Base-by-base conservation (phyloP, 2,888 invertebrate species). In the Labia minor region DNA sequence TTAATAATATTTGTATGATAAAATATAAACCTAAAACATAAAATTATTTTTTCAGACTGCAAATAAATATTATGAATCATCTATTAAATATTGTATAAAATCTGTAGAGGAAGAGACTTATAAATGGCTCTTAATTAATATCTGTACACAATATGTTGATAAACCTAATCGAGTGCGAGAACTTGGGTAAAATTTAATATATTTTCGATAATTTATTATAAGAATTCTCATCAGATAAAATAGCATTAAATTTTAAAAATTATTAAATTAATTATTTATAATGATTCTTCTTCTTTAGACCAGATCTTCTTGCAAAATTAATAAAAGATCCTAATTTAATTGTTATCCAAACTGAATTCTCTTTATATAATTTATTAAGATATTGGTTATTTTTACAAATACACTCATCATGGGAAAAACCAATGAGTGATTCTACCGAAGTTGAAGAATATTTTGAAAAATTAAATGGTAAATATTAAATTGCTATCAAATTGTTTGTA, bases 311-410 rank as follows among this genome's bases (percentile, higher is more conserved):
- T 86, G 78, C 80, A 1, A 78, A 82, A 49, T 76, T 89, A 21
- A 81, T 88, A 21, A 77, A 80, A 11, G 85, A 86, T 74, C 82
- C 85, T 0, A 82, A 86, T 72, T 78, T 90, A 68, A 86, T 86
- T 74, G 88, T 88, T 1, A 84, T 89, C 79, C 89, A 89, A 77
- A 89, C 89, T 0, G 90, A 90, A 77, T 88, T 88, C 76, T 87
- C 88, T 33, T 77, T 89, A 61, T 90, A 90, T 72, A 83, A 85
- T 64, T 78, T 89, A 74, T 75, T 90, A 19, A 83, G 88, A 72
- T 82, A 83, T 72, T 90, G 89, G 89, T 78, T 85, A 72, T 87
- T 82, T 72, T 73, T 85, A 63, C 79, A 79, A 68, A 72, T 84
- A 63, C 79, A 82, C 75, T 79, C 79, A 1, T 72, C 75, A 1